Conservation (phyloP, 2,797 vertebrate species). For the Salarias fasciatus region DNA sequence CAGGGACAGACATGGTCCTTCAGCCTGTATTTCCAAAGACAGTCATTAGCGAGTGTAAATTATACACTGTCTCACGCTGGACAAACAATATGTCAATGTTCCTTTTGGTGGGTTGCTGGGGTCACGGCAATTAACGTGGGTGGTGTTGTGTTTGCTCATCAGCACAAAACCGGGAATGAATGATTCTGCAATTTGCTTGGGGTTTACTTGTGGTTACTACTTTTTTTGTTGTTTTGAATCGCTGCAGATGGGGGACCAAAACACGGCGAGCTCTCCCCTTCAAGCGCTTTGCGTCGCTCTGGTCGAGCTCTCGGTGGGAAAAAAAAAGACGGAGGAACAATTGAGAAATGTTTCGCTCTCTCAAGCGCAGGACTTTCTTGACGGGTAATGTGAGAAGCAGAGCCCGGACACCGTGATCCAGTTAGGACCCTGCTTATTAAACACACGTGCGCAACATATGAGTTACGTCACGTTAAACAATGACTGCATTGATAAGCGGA, state of each 20-base stretch:
- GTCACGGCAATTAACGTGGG: slow-evolving; percentile 83
- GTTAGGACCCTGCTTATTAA: slow-evolving; percentile 71
- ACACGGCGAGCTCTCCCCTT: slow-evolving; percentile 29
- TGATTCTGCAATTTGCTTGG: slow-evolving; percentile 73
- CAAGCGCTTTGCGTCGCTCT: slow-evolving; percentile 35
- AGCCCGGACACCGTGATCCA: slow-evolving; percentile 57
- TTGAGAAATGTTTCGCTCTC: slow-evolving; percentile 39
- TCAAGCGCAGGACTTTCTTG: slow-evolving; percentile 40
- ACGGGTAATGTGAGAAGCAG: slow-evolving; percentile 73
- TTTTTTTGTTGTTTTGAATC: slow-evolving; percentile 66
- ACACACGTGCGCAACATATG: slow-evolving; percentile 80
- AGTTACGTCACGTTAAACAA: slow-evolving; percentile 77
- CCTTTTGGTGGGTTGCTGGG: slow-evolving; percentile 78
- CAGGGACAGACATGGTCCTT: slow-evolving; percentile 78
- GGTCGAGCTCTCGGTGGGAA: slow-evolving; percentile 5
- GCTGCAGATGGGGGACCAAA: slow-evolving; percentile 33
- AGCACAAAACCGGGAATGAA: slow-evolving; percentile 76
- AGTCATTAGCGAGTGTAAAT: slow-evolving; percentile 86
- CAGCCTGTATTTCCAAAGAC: slow-evolving; percentile 76
- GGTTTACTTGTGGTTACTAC: slow-evolving; percentile 69
- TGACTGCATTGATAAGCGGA: slow-evolving; percentile 80
- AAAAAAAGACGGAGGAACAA: slow-evolving; percentile 2
- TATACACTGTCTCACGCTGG: slow-evolving; percentile 84
- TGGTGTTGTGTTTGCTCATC: slow-evolving; percentile 81
- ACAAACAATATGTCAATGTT: slow-evolving; percentile 87